Conservation (phyloP, 2,113 vertebrate species). For the Caracal caracal region DNA sequence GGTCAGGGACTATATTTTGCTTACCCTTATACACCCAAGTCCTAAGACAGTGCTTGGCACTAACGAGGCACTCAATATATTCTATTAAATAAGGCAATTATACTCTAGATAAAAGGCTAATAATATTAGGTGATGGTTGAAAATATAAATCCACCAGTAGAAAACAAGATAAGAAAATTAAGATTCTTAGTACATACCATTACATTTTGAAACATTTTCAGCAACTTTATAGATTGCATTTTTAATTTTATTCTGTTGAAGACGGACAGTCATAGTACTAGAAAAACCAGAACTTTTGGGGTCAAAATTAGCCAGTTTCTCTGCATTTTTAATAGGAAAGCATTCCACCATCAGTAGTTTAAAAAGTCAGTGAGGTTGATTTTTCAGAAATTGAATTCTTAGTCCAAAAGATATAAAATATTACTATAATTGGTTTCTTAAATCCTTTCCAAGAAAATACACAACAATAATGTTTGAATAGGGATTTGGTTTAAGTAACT, state of each 20-base stretch:
- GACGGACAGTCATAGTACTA: not conserved
- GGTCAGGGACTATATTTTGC: not conserved
- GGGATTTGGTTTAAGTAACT: not conserved
- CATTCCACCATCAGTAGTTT: not conserved
- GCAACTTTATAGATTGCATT: not conserved
- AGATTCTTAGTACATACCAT: not conserved
- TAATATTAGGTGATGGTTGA: not conserved
- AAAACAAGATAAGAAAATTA: constrained; percentile 41
- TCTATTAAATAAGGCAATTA: constrained; percentile 43
- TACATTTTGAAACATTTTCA: constrained; percentile 39
- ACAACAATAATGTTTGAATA: constrained; percentile 18
- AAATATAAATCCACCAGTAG: not conserved
- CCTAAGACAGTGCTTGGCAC: not conserved
- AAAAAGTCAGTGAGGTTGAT: constrained; percentile 7
- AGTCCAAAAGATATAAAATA: constrained; percentile 39
- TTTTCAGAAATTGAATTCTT: constrained; percentile 50
- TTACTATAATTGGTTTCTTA: constrained; percentile 22
- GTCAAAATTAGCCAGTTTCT: constrained; percentile 47
- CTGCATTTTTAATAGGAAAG: not conserved
- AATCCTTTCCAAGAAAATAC: constrained; percentile 42
- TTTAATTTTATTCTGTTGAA: constrained; percentile 26
- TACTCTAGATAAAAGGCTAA: constrained; percentile 39
- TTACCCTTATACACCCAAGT: not conserved
- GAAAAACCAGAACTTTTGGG: not conserved
- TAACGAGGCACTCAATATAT: not conserved